phyloP scores from a whole-genome alignment of 2,797 vertebrate genomes.

The Hoplostethus mediterraneus region DNA sequence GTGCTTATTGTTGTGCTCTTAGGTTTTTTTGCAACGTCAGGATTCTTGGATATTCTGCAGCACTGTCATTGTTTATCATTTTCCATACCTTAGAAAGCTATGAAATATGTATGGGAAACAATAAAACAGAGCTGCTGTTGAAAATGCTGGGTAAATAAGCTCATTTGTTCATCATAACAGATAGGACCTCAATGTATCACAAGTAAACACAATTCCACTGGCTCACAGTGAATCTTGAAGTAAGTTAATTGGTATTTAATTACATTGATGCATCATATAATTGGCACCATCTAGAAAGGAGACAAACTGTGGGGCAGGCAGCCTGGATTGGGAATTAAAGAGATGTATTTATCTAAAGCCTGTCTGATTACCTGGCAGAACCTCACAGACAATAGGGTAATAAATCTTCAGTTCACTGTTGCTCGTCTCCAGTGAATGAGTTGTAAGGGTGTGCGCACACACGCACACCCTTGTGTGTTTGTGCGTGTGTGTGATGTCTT shows the following conservation, averaged over 20 bases:
- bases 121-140: conserved; percentile 40
- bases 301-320: conserved; percentile 74
- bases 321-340: conserved; percentile 81
- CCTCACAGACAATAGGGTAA: conserved; percentile 82
- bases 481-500: conserved; percentile 53
- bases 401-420: conserved; percentile 82
- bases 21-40: conserved; percentile 18
- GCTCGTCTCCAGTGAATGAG: conserved; percentile 76
- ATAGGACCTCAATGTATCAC: conserved; percentile 45
- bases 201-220: conserved; percentile 73
- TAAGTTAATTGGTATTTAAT: conserved; percentile 85
- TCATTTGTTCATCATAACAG: conserved; percentile 62
- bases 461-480: conserved; percentile 17
- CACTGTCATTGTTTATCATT: conserved; percentile 27
- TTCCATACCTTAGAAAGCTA: conserved; percentile 19
- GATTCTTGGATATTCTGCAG: conserved; percentile 7
- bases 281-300: conserved; percentile 76
- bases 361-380: conserved; percentile 85
- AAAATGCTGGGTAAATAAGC: conserved; percentile 34
- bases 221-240: conserved; percentile 75
- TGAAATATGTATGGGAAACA: conserved; percentile 63
- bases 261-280: conserved; percentile 85
- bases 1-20: conserved; percentile 15
- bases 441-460: conserved; percentile 58
- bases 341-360: conserved; percentile 85